These are phyloP conservation scores for Latrodectus geometricus DNA, from an alignment of 1,140 invertebrate genomes.

Conservation along the genomic window DNA sequence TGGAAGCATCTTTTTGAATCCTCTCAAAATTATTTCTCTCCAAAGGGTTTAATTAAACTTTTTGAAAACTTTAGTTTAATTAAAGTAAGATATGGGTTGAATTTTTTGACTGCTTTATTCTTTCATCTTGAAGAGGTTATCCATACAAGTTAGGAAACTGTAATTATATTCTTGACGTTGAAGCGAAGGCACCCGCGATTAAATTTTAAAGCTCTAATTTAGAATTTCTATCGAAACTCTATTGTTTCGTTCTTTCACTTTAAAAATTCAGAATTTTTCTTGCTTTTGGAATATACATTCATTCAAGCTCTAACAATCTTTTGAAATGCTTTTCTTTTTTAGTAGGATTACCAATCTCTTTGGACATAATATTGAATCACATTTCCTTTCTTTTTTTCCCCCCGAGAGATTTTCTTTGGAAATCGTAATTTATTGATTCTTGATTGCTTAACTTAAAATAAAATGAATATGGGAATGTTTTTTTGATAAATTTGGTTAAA, in stretches of 20 bases:
- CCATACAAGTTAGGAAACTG: constrained; percentile 22
- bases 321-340: neutral
- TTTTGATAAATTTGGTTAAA: no score
- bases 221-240: constrained; percentile 10
- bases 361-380: no score
- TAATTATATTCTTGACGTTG: constrained; percentile 32
- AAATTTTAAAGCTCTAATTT: constrained; percentile 40
- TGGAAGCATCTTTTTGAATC: constrained; percentile 18
- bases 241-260: neutral
- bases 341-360: neutral
- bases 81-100: constrained; percentile 43
- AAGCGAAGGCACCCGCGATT: constrained; percentile 7
- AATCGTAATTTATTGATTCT: no score
- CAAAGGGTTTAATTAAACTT: constrained; percentile 50
- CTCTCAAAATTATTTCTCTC: constrained; percentile 15
- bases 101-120: constrained; percentile 32
- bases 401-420: no score
- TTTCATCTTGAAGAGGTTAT: constrained; percentile 17
- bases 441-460: no score
- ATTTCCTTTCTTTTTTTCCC: no score
- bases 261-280: neutral
- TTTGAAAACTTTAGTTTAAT: constrained; percentile 55
- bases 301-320: neutral
- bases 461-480: no score
- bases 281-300: neutral